Evolutionary conservation across 1,140 invertebrate species (phyloP).

Genomic region (Phymorhynchus buccinoides): DNA sequence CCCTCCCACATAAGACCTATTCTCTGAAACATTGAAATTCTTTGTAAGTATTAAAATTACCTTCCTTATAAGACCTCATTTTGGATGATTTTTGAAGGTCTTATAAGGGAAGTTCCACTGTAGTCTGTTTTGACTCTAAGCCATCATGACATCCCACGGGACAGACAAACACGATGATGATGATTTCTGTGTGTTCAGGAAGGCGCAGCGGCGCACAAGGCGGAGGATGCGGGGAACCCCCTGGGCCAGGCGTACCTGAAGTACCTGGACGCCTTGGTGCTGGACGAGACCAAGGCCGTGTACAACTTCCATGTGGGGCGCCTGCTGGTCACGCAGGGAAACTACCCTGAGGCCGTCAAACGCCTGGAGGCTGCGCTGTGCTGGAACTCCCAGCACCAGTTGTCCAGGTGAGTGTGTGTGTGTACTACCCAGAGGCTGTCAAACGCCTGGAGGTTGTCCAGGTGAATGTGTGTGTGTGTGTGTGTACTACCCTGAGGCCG

Average conservation of each 20-base stretch:
- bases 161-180: too few species aligned
- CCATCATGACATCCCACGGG: too few species aligned
- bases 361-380: conserved; percentile 67
- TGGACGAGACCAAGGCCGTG: conserved; percentile 68
- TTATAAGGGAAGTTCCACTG: too few species aligned
- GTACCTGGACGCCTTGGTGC: conserved; percentile 68
- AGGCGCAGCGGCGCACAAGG: conserved; percentile 70
- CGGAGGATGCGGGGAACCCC: conserved; percentile 63
- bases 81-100: too few species aligned
- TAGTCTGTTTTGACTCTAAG: too few species aligned
- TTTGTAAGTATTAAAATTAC: too few species aligned
- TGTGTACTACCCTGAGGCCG: conserved; percentile 69
- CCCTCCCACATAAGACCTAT: too few species aligned
- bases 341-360: conserved; percentile 68
- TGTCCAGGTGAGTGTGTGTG: conserved; percentile 69
- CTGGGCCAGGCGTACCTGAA: conserved; percentile 71
- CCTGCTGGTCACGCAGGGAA: conserved; percentile 68
- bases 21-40: too few species aligned
- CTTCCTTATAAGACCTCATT: too few species aligned
- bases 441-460: conserved; percentile 66
- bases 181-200: conserved; percentile 59
- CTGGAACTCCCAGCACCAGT: conserved; percentile 68
- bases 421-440: conserved; percentile 69
- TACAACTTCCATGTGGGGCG: conserved; percentile 73
- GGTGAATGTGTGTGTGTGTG: too few species aligned